Conservation (phyloP, 2,113 vertebrate species). For the Junco hyemalis region DNA sequence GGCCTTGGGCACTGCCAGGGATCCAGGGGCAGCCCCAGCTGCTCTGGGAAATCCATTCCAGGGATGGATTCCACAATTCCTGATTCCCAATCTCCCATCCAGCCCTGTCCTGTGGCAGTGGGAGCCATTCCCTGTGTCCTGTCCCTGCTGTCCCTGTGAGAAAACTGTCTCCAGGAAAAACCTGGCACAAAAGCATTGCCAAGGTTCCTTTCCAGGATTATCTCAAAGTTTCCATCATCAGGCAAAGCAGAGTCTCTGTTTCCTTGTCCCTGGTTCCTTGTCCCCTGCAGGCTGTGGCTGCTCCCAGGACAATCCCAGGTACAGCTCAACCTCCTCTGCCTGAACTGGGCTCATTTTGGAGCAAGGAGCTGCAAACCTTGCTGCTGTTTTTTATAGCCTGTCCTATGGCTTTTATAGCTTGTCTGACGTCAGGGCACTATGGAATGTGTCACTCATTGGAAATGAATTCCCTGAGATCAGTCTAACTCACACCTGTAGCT, state of each 20-base stretch:
- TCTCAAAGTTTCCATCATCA: not conserved
- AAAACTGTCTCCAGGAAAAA: not conserved
- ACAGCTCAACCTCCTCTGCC: not conserved
- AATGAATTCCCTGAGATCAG: not conserved
- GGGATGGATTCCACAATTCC: not conserved
- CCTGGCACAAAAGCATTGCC: not conserved
- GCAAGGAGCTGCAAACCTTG: not conserved
- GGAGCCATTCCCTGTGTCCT: not conserved
- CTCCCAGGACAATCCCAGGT: not conserved
- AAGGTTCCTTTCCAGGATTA: not conserved
- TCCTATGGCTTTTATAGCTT: not conserved
- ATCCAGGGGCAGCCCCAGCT: not conserved
- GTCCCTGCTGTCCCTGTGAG: not conserved
- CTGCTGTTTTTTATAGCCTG: not conserved
- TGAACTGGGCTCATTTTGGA: not conserved
- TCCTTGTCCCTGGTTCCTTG: not conserved
- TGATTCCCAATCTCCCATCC: rapidly evolving
- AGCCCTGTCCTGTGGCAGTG: not conserved
- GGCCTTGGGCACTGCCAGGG: not conserved
- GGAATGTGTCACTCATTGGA: not conserved
- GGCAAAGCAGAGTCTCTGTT: not conserved
- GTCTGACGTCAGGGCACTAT: not conserved
- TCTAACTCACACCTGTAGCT: not conserved
- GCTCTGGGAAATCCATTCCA: not conserved
- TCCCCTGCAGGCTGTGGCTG: not conserved